phyloP scores from a whole-genome alignment of 2,113 vertebrate species.

The Pseudorasbora parva region DNA sequence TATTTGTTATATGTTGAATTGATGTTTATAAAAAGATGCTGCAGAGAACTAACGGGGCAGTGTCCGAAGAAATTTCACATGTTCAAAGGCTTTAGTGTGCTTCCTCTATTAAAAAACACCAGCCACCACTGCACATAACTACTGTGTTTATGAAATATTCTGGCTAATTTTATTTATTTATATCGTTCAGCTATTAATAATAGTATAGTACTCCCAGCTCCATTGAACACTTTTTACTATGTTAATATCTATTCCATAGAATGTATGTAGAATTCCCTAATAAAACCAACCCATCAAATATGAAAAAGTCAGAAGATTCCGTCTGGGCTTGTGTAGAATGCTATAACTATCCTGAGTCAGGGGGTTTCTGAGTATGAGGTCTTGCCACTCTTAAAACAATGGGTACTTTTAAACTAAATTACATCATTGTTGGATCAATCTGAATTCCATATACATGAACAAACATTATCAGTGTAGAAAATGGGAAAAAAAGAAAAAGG shows the following conservation, averaged over 20 bases:
- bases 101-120: neutral
- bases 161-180: neutral
- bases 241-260: neutral
- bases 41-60: no score
- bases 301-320: neutral
- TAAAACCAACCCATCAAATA: neutral
- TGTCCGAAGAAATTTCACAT: no score
- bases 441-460: neutral
- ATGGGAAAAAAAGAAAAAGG: neutral
- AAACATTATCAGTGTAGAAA: neutral
- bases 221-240: neutral
- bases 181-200: neutral
- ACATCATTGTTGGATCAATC: neutral
- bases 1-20: no score
- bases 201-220: neutral
- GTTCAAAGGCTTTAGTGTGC: neutral
- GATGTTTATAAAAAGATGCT: no score
- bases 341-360: neutral
- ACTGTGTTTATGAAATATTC: neutral
- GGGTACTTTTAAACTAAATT: neutral
- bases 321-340: neutral
- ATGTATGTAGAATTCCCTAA: neutral
- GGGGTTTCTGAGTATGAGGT: conserved; percentile 8
- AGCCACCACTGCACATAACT: neutral
- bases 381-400: neutral